Evolutionary conservation across 2,113 vertebrate species (phyloP).

Genomic region (Ibidorhyncha struthersii): DNA sequence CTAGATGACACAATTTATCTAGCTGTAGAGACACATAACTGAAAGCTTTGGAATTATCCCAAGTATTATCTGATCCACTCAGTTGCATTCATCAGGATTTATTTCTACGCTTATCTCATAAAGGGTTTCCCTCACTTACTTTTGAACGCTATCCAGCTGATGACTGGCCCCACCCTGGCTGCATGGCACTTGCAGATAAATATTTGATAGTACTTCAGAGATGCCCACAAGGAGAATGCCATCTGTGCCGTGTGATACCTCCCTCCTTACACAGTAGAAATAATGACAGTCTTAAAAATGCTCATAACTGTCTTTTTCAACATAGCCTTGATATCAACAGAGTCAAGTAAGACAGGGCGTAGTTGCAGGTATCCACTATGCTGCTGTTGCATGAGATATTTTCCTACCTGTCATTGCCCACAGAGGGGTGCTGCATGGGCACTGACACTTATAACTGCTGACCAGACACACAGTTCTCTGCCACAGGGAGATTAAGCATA

Average conservation of each 20-base stretch:
- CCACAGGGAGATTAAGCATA: background rate
- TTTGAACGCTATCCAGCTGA: background rate
- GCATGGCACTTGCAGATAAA: background rate
- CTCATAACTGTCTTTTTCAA: background rate
- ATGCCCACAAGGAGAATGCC: background rate
- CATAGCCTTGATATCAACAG: background rate
- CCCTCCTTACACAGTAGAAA: background rate
- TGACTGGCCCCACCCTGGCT: background rate
- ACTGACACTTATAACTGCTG: background rate
- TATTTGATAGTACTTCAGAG: background rate
- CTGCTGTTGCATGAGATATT: background rate
- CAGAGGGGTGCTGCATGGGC: background rate
- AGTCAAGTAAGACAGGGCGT: accelerated
- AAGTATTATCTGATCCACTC: background rate
- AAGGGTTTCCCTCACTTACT: background rate
- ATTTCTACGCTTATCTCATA: background rate
- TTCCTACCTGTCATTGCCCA: background rate
- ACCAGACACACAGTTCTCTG: background rate
- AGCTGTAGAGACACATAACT: background rate
- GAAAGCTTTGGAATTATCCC: background rate
- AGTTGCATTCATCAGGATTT: background rate
- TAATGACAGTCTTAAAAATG: background rate
- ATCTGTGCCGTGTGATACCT: background rate
- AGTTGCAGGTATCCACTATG: background rate
- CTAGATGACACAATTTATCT: background rate